phyloP scores from a whole-genome alignment of 2,113 vertebrate species.

The Silurus glanis region DNA sequence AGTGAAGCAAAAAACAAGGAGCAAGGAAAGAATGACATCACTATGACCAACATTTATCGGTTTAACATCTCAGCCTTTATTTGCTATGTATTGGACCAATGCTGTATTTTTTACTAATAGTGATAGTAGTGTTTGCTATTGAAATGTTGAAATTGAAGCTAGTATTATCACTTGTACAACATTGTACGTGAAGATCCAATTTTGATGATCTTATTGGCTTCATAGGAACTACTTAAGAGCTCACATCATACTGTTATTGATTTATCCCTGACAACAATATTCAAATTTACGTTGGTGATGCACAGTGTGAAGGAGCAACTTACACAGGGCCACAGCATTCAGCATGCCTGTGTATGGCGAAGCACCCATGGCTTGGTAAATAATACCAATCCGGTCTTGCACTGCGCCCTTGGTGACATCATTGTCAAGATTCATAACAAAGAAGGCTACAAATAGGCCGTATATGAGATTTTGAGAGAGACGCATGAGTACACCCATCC shows the following conservation, averaged over 20 bases:
- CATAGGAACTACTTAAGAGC: not conserved
- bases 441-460: conserved; percentile 85
- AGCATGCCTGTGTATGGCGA: conserved; percentile 91
- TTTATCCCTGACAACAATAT: not conserved
- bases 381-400: conserved; percentile 88
- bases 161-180: not conserved
- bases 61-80: not conserved
- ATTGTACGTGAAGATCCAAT: not conserved
- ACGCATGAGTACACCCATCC: conserved; percentile 85
- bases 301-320: conserved; percentile 63
- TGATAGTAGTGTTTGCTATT: not conserved
- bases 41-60: not conserved
- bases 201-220: not conserved
- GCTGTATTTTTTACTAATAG: not conserved
- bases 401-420: conserved; percentile 82
- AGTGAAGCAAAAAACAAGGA: not conserved
- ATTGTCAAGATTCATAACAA: conserved; percentile 76
- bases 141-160: not conserved
- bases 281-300: not conserved
- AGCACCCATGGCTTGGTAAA: conserved; percentile 87
- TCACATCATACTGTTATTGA: not conserved
- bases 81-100: not conserved
- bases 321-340: conserved; percentile 89
- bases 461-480: conserved; percentile 90
- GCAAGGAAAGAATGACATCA: not conserved